Evolutionary conservation across 2,888 invertebrate species (phyloP).

Genomic region (Celastrina argiolus): DNA sequence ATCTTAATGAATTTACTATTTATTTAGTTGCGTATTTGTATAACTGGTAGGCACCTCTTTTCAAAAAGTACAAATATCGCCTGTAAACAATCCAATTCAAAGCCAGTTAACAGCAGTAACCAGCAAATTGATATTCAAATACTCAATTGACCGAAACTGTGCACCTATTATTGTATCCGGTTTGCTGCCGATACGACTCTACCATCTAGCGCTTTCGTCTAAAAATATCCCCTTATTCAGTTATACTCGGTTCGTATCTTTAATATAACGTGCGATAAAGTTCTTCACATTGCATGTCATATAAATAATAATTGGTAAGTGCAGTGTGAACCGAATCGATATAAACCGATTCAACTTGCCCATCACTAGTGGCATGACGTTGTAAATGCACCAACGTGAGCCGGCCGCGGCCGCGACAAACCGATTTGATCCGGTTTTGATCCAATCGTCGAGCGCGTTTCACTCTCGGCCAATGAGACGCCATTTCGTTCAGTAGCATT

Average conservation of each 20-base stretch:
- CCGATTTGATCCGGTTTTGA: slow-evolving; percentile 67
- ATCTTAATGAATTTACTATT: too few species aligned
- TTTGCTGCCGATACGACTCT: slow-evolving; percentile 39
- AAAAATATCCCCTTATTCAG: slow-evolving; percentile 25
- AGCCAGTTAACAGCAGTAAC: slow-evolving; percentile 45
- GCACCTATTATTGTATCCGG: slow-evolving; percentile 43
- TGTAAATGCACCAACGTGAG: slow-evolving; percentile 61
- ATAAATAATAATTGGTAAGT: background rate
- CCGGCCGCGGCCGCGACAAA: slow-evolving; percentile 65
- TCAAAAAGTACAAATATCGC: background rate
- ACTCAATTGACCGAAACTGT: slow-evolving; percentile 46
- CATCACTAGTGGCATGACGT: slow-evolving; percentile 54
- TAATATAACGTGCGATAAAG: background rate
- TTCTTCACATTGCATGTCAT: background rate
- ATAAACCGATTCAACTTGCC: slow-evolving; percentile 36
- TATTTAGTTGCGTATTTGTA: background rate
- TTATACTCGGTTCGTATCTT: background rate
- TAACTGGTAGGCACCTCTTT: background rate
- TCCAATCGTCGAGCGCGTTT: slow-evolving; percentile 62
- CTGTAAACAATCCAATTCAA: slow-evolving; percentile 23
- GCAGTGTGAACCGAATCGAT: slow-evolving; percentile 32
- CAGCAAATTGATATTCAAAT: slow-evolving; percentile 42
- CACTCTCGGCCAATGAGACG: slow-evolving; percentile 67
- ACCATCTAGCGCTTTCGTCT: slow-evolving; percentile 25
- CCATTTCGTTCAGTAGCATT: slow-evolving; percentile 55